phyloP scores from a whole-genome alignment of 2,113 vertebrate species.

The Pachypanchax playfairii region DNA sequence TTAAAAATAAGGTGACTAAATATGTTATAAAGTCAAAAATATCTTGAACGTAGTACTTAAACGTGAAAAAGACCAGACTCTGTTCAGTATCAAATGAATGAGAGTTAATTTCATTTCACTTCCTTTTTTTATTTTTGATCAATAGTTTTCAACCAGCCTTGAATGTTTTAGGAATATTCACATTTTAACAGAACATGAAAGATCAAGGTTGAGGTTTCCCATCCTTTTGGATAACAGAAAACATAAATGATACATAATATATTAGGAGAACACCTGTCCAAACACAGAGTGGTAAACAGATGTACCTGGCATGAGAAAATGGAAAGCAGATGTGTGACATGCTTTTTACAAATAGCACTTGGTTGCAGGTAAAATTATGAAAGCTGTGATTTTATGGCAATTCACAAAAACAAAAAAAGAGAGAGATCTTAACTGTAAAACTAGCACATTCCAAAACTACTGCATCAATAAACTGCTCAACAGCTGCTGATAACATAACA shows the following conservation, averaged over 20 bases:
- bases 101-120: not conserved
- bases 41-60: not conserved
- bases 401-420: no score
- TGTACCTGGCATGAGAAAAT: slow-evolving; percentile 12
- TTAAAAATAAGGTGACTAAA: not conserved
- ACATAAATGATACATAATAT: slow-evolving; percentile 13
- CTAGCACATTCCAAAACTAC: no score
- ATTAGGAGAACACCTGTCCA: slow-evolving; percentile 25
- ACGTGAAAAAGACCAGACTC: not conserved
- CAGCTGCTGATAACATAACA: no score
- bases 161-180: not conserved
- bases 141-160: no score
- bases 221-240: slow-evolving; percentile 16
- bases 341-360: slow-evolving; percentile 2
- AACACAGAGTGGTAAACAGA: slow-evolving; percentile 20
- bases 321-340: slow-evolving; percentile 2
- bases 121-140: no score
- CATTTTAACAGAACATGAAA: slow-evolving; percentile 21
- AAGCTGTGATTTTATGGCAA: not conserved
- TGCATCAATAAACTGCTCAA: no score
- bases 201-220: slow-evolving; percentile 41
- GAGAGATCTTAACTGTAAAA: no score
- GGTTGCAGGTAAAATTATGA: not conserved
- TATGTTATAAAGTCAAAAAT: not conserved
- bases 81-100: not conserved